Evolutionary conservation across 30 jellyfish, hydroid and myxozoan species (phyloP), one percentile per base, ranked within the genome.

Genomic region (Rhopilema esculentum): DNA sequence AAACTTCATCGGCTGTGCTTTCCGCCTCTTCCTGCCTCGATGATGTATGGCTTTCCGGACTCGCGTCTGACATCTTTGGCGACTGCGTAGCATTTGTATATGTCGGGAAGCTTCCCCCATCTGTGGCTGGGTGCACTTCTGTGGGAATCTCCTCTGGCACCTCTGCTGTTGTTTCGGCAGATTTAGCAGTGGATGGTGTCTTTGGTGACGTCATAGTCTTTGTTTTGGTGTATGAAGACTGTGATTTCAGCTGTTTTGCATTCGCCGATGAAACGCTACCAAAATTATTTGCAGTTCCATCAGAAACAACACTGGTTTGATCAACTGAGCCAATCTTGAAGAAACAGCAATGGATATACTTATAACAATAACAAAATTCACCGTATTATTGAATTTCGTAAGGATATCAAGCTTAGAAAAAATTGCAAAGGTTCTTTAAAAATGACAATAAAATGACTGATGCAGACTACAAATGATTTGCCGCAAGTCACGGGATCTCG

Each of bases 1-100:
- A 85, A 0, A 78, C 71, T n/a, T 89, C 91, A 62, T 78, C 92
- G 9, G 92, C 73, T 20, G 97, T 74, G 80, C 78, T 89, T 16
- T 78, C 88, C 9, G 80, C 80, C 2, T 68, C 88, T 4, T 70
- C 87, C 27, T 79, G 71, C 17, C 1, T 7, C 66, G 26, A 53
- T 1, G 84, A 69, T n/a, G 86, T 19, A 19, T 52, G 51, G 77
- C 89, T 69, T 22, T 73, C 82, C 21, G 83, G 77, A 18, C 79
- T 21, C 4, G 64, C 52, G 15, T 53, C 40, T 72, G 66, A 27
- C 20, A 69, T 49, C 49, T 25, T 67, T 6, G 33, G 0, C 1
- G 88, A 31, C 61, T 49, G 62, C 74, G 49, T 49, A 2, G 48
- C 82, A 19, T 61, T 72, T 4, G 77, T 24, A 28, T 87, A 77